Evolutionary conservation across 37 sponge, comb jelly and placozoan species (phyloP), one percentile per base, ranked within the genome.

Genomic region (Geodia barretti): DNA sequence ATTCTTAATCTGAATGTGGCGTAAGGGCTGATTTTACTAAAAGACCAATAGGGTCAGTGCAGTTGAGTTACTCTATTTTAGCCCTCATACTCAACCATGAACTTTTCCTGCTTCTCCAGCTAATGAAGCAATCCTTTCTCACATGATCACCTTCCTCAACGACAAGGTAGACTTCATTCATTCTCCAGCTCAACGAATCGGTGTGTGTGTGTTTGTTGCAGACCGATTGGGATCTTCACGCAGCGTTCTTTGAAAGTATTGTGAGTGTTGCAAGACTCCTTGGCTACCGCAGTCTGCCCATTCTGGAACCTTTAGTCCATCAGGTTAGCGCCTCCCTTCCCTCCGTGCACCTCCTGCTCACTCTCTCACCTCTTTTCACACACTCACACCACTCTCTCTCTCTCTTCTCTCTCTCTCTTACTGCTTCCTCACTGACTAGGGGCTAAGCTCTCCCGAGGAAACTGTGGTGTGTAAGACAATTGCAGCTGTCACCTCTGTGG

Each of bases 111-210:
- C 40, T 20, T 70, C 47, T 62, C 3, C 62, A 90, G 97, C 99
- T 32, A 98, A 95, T 25, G 99, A 98, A 66, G 85, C 95, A 38
- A 84, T 98, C n/a, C 87, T 98, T 26, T 94, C 93, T 35, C 99
- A 98, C 75, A 90, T 96, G 92, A 95, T 98, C 68, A 98, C 99
- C 9, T 95, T 96, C 80, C 90, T 95, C 31, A 98, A 98, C 64
- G 94, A 96, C 92, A 98, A 98, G 85, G 88, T 91, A 83, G 1
- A 62, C 26, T 60, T 65, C 20, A 65, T 24, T 8, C 7, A 65
- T 65, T 24, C 28, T 24, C 28, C 37, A 71, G 29, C 41, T 36
- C 72, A 14, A 39, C 23, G 25, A 62, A 35, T 77, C 25, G 61
- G 78, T 60, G 64, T 35, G 65, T 62, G 65, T 35, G 37, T 77